Conservation (phyloP, 2,888 invertebrate species). For the Sicus ferrugineus region DNA sequence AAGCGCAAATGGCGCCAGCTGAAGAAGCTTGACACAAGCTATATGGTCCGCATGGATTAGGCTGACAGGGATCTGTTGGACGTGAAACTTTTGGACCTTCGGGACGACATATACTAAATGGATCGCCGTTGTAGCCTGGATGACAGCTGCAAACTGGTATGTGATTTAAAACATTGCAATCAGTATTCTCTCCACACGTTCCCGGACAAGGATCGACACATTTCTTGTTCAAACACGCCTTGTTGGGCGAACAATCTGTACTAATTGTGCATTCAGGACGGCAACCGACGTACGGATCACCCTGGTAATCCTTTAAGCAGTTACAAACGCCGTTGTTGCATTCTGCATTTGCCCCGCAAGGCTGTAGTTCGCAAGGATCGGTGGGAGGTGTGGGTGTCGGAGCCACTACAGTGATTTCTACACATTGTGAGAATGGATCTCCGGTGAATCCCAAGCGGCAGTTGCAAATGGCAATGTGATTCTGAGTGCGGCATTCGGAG, state of each 20-base stretch:
- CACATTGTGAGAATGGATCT: conserved; percentile 72
- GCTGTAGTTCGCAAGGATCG: conserved; percentile 77
- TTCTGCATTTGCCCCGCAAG: conserved; percentile 79
- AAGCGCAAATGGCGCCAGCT: conserved; percentile 75
- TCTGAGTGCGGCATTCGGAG: conserved; percentile 75
- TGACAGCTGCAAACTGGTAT: conserved; percentile 78
- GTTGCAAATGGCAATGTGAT: conserved; percentile 75
- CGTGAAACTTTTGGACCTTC: conserved; percentile 47
- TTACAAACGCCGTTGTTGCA: conserved; percentile 75
- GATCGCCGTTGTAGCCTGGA: conserved; percentile 73
- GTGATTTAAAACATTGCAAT: conserved; percentile 77
- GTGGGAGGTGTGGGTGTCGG: conserved; percentile 61
- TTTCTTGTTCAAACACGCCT: conserved; percentile 76
- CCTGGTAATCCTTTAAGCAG: conserved; percentile 70
- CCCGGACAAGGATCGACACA: conserved; percentile 79
- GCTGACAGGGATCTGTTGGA: conserved; percentile 69
- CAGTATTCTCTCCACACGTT: conserved; percentile 75
- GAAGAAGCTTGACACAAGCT: conserved; percentile 73
- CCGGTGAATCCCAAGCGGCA: conserved; percentile 71
- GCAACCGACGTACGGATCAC: conserved; percentile 72
- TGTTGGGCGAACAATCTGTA: conserved; percentile 74
- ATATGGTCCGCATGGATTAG: conserved; percentile 81
- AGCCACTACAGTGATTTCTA: conserved; percentile 66
- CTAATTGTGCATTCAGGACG: conserved; percentile 78
- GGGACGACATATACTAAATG: conserved; percentile 71